Evolutionary conservation across 2,888 invertebrate species (phyloP).

Genomic region (Lasioglossum zephyrum): DNA sequence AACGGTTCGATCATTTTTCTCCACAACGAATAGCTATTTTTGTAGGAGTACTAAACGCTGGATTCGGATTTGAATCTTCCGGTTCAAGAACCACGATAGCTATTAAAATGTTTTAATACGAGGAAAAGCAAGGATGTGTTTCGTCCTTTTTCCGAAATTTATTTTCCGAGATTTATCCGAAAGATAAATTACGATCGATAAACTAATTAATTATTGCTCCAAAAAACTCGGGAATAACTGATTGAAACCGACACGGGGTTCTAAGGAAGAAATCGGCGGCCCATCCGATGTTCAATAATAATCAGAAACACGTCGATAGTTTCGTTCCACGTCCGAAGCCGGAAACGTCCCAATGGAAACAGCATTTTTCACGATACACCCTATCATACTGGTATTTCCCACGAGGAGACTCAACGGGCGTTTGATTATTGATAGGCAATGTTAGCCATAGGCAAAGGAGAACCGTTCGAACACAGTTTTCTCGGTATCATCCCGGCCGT

Average conservation of each 20-base stretch:
- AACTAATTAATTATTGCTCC: too few species aligned
- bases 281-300: background rate
- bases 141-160: too few species aligned
- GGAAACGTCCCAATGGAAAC: background rate
- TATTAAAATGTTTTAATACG: too few species aligned
- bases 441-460: background rate
- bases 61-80: too few species aligned
- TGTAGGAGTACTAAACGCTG: too few species aligned
- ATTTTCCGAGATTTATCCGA: too few species aligned
- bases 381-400: conserved; percentile 54
- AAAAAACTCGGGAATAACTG: too few species aligned
- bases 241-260: background rate
- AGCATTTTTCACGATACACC: conserved; percentile 13
- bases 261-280: background rate
- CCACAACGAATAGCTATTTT: too few species aligned
- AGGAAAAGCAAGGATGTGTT: too few species aligned
- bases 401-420: conserved; percentile 36
- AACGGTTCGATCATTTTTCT: too few species aligned
- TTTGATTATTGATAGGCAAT: conserved; percentile 55
- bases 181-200: too few species aligned
- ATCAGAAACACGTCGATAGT: conserved; percentile 1
- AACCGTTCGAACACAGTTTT: background rate
- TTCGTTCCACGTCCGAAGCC: background rate
- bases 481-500: background rate
- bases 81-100: too few species aligned